Base-by-base conservation (phyloP, 2,888 invertebrate genomes). In the Hydrotaea cyrtoneurina region DNA sequence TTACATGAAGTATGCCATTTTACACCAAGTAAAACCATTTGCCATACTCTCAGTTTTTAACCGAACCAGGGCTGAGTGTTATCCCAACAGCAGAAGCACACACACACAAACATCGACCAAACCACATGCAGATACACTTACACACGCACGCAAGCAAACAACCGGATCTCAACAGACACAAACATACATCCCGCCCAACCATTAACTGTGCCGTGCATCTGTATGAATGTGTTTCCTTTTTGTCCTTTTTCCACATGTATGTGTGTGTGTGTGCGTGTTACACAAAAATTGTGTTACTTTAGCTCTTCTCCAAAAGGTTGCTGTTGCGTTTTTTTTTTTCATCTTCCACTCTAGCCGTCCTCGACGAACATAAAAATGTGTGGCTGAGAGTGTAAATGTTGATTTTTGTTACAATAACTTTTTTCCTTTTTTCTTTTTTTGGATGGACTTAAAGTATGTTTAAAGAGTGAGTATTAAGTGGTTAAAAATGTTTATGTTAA, bases 391-490 rank as follows among this genome's bases (percentile, higher is more conserved):
- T 21, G 17, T 71, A 46, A 78, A 74, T 80, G 78, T 78, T 80
- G 74, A 71, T 71, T 75, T 78, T 71, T 62, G 64, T 64, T 62
- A 80, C 80, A 83, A 80, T 80, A 83, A 78, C 80, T 83, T 78
- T 78, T 73, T 59, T 59, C 26, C 39, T 39, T 39, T 26, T 59
- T 26, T 13, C 0, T 50, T 59, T 64, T 64, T 39, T 43, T 21
- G 17, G 7, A 39, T 17, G 53, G 73, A 75, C 55, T 80, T 69
- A 78, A 78, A 83, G 62, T 78, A 31, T 64, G 57, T 72, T 83
- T 71, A 80, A 80, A 71, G 66, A 75, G 71, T 11, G 77, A 76
- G 43, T 73, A 83, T 76, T 79, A 76, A 83, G 72, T 83, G 69
- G 76, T 74, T 78, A 36, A 78, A 76, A 74, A 78, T 79, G 64